Conservation (phyloP, 1,140 invertebrate species). For the Pseudomyrmex concolor region DNA sequence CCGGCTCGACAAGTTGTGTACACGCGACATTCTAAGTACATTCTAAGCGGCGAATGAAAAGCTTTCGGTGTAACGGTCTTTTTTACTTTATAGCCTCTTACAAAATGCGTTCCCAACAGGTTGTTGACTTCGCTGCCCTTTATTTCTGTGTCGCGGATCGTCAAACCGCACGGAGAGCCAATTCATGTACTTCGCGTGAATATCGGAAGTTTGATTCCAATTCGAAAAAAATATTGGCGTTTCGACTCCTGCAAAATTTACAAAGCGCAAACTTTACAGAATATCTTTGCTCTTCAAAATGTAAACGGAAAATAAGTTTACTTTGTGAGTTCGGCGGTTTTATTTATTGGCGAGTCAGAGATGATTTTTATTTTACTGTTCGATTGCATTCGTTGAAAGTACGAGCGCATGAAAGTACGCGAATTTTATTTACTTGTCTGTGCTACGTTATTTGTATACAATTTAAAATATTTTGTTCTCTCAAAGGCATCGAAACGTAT, state of each 20-base stretch:
- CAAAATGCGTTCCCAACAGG: slow-evolving; percentile 71
- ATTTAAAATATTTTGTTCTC: background rate
- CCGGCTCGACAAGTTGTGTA: background rate
- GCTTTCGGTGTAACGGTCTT: background rate
- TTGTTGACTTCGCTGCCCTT: slow-evolving; percentile 68
- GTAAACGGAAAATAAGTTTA: background rate
- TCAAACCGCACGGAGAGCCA: background rate
- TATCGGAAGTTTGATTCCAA: background rate
- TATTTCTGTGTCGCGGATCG: slow-evolving; percentile 34
- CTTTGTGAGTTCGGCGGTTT: background rate
- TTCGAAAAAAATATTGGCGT: background rate
- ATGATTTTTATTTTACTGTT: background rate
- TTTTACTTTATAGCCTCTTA: slow-evolving; percentile 6
- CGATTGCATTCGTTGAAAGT: background rate
- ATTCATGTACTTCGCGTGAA: background rate
- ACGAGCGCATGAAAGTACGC: background rate
- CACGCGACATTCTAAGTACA: slow-evolving; percentile 10
- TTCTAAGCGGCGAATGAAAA: slow-evolving; percentile 27
- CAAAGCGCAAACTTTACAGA: background rate
- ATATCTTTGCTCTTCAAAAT: background rate
- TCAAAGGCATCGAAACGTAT: slow-evolving; percentile 18
- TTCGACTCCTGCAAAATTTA: background rate
- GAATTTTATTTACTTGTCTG: background rate
- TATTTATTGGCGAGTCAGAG: background rate
- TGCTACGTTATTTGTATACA: background rate